Evolutionary conservation across 2,888 invertebrate genomes (phyloP).

Genomic region (Eilema depressum): DNA sequence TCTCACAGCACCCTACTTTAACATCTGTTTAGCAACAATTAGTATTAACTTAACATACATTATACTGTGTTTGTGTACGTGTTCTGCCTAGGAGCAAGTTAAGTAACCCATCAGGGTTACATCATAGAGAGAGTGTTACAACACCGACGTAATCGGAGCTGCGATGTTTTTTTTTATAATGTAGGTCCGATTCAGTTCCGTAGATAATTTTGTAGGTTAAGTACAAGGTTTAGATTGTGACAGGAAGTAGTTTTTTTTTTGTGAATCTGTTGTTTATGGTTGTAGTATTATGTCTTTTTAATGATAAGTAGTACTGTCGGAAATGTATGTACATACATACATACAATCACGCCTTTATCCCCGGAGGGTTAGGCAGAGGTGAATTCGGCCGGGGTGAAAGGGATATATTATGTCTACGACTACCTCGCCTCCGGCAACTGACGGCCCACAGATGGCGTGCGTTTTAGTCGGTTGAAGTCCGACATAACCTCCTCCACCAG

Average conservation of each 20-base stretch:
- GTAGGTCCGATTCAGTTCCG: conserved; percentile 29
- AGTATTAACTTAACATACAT: conserved; percentile 21
- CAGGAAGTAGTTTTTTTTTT: background rate
- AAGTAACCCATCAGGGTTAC: conserved; percentile 40
- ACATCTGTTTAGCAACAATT: conserved; percentile 18
- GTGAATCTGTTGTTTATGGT: background rate
- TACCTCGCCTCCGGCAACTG: too few relatives aligned
- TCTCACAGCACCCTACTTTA: conserved; percentile 15
- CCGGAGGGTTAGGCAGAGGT: too few relatives aligned
- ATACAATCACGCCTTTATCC: too few relatives aligned
- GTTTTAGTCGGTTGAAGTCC: too few relatives aligned
- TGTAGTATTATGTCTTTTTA: background rate
- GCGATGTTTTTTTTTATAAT: conserved; percentile 17
- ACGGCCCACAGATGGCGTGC: too few relatives aligned
- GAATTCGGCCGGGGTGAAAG: too few relatives aligned
- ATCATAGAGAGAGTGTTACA: conserved; percentile 44
- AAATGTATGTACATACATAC: too few relatives aligned
- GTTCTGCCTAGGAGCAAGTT: conserved; percentile 14
- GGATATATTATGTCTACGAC: too few relatives aligned
- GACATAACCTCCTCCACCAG: too few relatives aligned
- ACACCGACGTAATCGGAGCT: conserved; percentile 29
- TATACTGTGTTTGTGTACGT: conserved; percentile 18
- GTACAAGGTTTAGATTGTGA: conserved; percentile 20
- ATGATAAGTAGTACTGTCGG: too few relatives aligned
- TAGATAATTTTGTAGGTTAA: conserved; percentile 28